Evolutionary conservation across 2,113 vertebrate species (phyloP).

Genomic region (Myanophis thanlyinensis): DNA sequence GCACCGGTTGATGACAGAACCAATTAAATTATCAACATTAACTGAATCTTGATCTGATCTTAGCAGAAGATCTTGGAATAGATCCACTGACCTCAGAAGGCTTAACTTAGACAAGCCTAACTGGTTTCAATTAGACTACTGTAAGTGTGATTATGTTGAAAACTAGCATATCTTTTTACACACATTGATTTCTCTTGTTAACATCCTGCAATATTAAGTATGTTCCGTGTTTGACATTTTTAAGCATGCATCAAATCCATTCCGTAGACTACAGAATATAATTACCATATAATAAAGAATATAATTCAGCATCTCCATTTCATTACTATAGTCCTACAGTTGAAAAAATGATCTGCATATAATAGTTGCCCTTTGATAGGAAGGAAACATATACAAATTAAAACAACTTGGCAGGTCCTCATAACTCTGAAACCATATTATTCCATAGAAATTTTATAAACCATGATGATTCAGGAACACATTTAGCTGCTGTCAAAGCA

Average conservation of each 20-base stretch:
- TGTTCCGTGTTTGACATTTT: neutral
- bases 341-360: neutral
- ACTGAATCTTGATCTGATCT: neutral
- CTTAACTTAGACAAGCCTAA: neutral
- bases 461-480: neutral
- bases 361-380: neutral
- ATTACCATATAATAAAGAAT: conserved; percentile 35
- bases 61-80: neutral
- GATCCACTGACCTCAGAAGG: neutral
- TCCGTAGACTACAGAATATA: conserved; percentile 27
- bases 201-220: neutral
- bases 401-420: conserved; percentile 1
- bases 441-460: neutral
- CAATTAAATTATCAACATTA: neutral
- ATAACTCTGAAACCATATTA: neutral
- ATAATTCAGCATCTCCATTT: conserved; percentile 30
- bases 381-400: conserved; percentile 33
- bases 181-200: neutral
- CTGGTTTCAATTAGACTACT: neutral
- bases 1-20: neutral
- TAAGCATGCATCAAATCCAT: neutral
- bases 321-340: conserved; percentile 15
- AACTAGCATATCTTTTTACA: neutral
- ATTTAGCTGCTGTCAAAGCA: neutral
- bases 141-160: neutral